Evolutionary conservation across 2,797 vertebrate species (phyloP).

Genomic region (Mionectes olivaceus): DNA sequence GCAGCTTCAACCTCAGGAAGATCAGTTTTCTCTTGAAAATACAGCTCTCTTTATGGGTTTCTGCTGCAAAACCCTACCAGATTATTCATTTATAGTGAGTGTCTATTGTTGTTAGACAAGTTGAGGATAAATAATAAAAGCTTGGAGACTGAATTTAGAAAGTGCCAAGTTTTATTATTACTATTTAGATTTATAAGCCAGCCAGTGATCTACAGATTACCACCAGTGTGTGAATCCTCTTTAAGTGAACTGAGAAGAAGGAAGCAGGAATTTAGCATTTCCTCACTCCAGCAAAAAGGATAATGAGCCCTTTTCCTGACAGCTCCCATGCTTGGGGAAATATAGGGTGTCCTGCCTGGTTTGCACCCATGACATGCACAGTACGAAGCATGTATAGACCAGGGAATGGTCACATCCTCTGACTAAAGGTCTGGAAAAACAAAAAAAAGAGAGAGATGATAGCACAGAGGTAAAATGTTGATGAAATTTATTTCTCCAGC

Average conservation of each 20-base stretch:
- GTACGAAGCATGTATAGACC: not conserved
- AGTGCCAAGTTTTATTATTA: not conserved
- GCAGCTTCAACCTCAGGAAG: not conserved
- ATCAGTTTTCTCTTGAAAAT: not conserved
- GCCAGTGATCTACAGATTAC: not conserved
- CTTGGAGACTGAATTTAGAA: not conserved
- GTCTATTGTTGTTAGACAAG: not conserved
- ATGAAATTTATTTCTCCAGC: not conserved
- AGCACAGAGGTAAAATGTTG: not conserved
- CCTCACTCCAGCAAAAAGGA: not conserved
- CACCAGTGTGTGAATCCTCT: not conserved
- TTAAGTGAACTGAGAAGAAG: not conserved
- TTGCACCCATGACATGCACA: not conserved
- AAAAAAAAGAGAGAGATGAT: rapidly evolving
- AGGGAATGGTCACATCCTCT: not conserved
- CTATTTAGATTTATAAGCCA: not conserved
- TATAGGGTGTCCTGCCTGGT: not conserved
- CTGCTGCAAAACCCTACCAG: not conserved
- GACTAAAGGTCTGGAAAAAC: not conserved
- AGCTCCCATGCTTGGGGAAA: not conserved
- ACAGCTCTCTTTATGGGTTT: not conserved
- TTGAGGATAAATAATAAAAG: not conserved
- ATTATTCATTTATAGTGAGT: not conserved
- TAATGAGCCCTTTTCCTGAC: not conserved
- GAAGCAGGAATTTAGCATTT: not conserved